These are phyloP conservation scores for Calameuta idolon DNA, from an alignment of 2,888 invertebrate species.

Conservation along the genomic window DNA sequence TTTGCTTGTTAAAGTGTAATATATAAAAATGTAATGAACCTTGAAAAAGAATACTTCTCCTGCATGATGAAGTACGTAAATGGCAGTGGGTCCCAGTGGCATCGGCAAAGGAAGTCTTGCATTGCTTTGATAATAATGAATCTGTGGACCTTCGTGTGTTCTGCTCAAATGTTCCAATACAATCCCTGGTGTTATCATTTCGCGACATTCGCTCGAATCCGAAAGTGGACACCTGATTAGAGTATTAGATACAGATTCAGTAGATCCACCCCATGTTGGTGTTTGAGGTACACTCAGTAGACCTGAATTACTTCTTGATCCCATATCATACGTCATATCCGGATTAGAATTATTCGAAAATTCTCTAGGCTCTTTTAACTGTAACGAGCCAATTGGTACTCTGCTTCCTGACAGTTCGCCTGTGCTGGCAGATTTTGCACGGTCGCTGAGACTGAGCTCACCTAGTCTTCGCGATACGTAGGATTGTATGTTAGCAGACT, in stretches of 20 bases:
- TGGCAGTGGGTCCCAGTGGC: conserved; percentile 48
- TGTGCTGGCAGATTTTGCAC: conserved; percentile 61
- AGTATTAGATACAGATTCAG: conserved; percentile 47
- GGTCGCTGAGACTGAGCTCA: conserved; percentile 44
- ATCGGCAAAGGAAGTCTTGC: conserved; percentile 51
- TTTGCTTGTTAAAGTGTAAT: background rate
- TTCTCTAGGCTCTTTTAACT: background rate
- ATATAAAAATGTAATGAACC: conserved; percentile 31
- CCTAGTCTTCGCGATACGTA: conserved; percentile 12
- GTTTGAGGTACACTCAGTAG: conserved; percentile 35
- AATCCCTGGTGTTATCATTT: conserved; percentile 40
- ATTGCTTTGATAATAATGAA: conserved; percentile 52
- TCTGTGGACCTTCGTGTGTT: conserved; percentile 48
- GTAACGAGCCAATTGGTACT: background rate
- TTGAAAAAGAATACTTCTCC: conserved; percentile 56
- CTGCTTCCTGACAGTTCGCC: conserved; percentile 50
- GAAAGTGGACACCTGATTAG: conserved; percentile 49
- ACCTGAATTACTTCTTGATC: conserved; percentile 10
- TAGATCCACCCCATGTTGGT: conserved; percentile 58
- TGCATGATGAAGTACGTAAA: conserved; percentile 51
- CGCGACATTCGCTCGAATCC: conserved; percentile 39
- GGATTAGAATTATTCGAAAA: conserved; percentile 17
- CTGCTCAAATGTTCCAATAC: conserved; percentile 52
- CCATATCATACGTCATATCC: conserved; percentile 12
- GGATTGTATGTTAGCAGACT: conserved; percentile 22